A percentile compares a stretch with the other conserved stretches of the same genome.
Conservation (phyloP, 2,888 invertebrate species). For the Camptogramma bilineatum region DNA sequence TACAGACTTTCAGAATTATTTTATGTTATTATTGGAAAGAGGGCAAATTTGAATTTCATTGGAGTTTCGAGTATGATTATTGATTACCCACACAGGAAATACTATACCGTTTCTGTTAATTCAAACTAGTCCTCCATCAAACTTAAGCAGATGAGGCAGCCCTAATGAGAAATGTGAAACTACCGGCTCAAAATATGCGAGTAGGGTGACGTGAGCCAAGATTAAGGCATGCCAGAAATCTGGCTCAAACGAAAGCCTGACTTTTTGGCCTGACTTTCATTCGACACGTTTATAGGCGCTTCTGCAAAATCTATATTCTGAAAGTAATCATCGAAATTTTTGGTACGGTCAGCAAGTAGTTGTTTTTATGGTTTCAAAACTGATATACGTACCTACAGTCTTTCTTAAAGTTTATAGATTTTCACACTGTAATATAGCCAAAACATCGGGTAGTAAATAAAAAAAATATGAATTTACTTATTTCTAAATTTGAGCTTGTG, state of each 20-base stretch:
- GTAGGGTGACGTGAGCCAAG: conserved; percentile 11
- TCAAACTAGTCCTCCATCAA: background rate
- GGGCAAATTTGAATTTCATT: no score
- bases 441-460: no score
- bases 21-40: no score
- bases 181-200: conserved; percentile 22
- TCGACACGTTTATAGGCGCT: background rate
- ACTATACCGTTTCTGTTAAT: background rate
- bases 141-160: conserved; percentile 11
- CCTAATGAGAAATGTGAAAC: conserved; percentile 15
- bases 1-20: no score
- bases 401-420: no score
- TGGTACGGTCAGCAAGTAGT: background rate
- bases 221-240: conserved; percentile 22
- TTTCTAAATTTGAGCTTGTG: no score
- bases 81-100: background rate
- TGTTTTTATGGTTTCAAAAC: no score
- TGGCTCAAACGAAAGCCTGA: conserved; percentile 13
- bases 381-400: no score
- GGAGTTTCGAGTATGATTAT: no score
- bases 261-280: conserved; percentile 18
- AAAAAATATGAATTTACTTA: no score
- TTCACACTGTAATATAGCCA: no score
- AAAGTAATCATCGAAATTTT: background rate
- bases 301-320: background rate